These are phyloP conservation scores for Tangara arthus DNA, from an alignment of 2,797 vertebrate genomes.

Conservation along the genomic window DNA sequence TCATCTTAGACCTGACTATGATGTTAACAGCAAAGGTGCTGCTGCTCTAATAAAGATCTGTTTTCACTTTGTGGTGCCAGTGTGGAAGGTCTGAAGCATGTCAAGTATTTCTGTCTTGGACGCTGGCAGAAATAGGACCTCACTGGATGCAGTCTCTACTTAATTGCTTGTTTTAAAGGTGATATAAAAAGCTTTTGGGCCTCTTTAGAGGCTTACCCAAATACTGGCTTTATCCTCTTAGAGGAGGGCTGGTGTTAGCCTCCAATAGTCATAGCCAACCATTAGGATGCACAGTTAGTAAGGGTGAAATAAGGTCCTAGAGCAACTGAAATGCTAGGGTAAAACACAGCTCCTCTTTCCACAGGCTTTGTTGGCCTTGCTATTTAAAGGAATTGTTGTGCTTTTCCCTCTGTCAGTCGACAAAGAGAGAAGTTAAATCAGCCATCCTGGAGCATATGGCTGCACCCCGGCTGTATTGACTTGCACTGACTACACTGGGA, in stretches of 20 bases:
- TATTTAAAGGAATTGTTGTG: neutral
- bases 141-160: neutral
- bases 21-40: neutral
- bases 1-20: neutral
- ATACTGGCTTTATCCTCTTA: neutral
- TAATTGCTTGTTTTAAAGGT: neutral
- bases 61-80: neutral
- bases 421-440: neutral
- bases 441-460: neutral
- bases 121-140: neutral
- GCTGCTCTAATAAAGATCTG: neutral
- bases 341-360: neutral
- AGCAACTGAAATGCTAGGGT: neutral
- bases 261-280: neutral
- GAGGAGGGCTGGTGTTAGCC: neutral
- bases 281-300: neutral
- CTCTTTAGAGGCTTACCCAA: neutral
- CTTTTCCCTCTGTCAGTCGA: neutral
- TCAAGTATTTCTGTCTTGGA: neutral
- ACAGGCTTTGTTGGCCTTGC: neutral
- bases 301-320: neutral
- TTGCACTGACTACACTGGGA: neutral
- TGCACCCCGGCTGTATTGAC: neutral
- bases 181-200: neutral
- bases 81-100: neutral